Base-by-base conservation (phyloP, 2,797 vertebrate genomes). In the Borostomias antarcticus region DNA sequence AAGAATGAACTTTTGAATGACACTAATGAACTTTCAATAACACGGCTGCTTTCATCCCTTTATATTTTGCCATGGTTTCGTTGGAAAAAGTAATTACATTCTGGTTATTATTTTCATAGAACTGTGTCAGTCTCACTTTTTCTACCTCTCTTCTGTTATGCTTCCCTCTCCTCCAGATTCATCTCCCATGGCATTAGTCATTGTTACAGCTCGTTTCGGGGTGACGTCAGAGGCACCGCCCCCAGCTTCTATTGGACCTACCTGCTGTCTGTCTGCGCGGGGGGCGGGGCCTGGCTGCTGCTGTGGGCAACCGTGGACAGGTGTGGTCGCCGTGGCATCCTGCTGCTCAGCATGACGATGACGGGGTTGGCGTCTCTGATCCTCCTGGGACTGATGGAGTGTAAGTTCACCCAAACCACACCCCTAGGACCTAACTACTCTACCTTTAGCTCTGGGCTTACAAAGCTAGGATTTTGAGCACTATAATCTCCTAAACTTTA, bases 161-260 rank as follows among this genome's bases (percentile, higher is more conserved):
- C 1, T 6, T 66, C 15, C 8, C 52, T 58, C 40, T 35, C 66
- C 26, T 54, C 45, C 89, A 96, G 95, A 52, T 96, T 96, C 78
- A 96, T 96, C 72, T 94, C 94, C 74, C 94, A 96, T 0, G 95
- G 94, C 85, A 95, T 96, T 58, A 92, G 93, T 84, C 94, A 96
- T 86, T 96, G 95, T 66, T 96, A 96, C 89, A 94, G 92, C 82
- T 93, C 93, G 6, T 94, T 94, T 85, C 91, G 93, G 0, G 88
- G 91, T 4, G 92, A 93, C 15, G 91, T 93, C 80, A 85, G 86
- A 83, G 93, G 92, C 77, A 88, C 88, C 0, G 76, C 88, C 68
- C 89, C 94, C 9, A 92, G 93, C 70, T 94, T 96, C 90, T 96
- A 95, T 72, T 89, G 94, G 90, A 93, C 91, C 0, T 95, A 94